A percentile compares a stretch with the other conserved stretches of the same genome.
phyloP scores from a whole-genome alignment of 1,140 invertebrate species.

The Anagrus nilaparvatae region DNA sequence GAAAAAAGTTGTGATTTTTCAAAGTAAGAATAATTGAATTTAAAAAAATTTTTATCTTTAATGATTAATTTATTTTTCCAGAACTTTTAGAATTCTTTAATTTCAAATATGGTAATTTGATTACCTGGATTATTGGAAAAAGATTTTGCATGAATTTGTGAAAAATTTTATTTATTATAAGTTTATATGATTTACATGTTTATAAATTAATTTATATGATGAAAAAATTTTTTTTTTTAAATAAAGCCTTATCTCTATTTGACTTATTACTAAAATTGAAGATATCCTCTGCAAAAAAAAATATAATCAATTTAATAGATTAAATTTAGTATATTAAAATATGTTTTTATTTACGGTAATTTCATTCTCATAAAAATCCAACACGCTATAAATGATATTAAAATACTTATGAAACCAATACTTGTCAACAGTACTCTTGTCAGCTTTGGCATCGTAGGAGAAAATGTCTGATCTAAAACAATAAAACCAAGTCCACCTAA shows the following conservation, averaged over 20 bases:
- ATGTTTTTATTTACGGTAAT: slow-evolving; percentile 58
- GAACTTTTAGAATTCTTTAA: slow-evolving; percentile 52
- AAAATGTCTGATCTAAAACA: slow-evolving; percentile 89
- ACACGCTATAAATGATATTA: slow-evolving; percentile 91
- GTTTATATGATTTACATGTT: too few relatives aligned
- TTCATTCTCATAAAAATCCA: slow-evolving; percentile 99
- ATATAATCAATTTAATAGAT: slow-evolving; percentile 8
- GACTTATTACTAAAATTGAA: slow-evolving; percentile 30
- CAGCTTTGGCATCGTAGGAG: slow-evolving; percentile 80
- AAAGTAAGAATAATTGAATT: slow-evolving; percentile 46
- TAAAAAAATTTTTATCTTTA: neutral
- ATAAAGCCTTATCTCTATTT: neutral
- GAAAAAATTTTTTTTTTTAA: slow-evolving; percentile 6
- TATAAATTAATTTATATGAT: slow-evolving; percentile 3
- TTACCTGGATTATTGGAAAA: slow-evolving; percentile 17
- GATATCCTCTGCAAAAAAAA: slow-evolving; percentile 39
- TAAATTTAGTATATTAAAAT: slow-evolving; percentile 8
- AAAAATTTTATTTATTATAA: slow-evolving; percentile 10
- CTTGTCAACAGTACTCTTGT: slow-evolving; percentile 86
- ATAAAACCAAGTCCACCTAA: slow-evolving; percentile 94
- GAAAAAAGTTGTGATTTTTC: slow-evolving; percentile 86
- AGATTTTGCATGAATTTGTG: slow-evolving; percentile 16
- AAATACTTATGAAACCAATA: slow-evolving; percentile 85
- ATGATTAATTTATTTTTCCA: slow-evolving; percentile 35
- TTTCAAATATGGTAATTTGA: slow-evolving; percentile 30